A percentile compares a stretch with the other conserved stretches of the same genome.
Evolutionary conservation across 1,140 invertebrate species (phyloP).

Genomic region (Trichogramma pretiosum): DNA sequence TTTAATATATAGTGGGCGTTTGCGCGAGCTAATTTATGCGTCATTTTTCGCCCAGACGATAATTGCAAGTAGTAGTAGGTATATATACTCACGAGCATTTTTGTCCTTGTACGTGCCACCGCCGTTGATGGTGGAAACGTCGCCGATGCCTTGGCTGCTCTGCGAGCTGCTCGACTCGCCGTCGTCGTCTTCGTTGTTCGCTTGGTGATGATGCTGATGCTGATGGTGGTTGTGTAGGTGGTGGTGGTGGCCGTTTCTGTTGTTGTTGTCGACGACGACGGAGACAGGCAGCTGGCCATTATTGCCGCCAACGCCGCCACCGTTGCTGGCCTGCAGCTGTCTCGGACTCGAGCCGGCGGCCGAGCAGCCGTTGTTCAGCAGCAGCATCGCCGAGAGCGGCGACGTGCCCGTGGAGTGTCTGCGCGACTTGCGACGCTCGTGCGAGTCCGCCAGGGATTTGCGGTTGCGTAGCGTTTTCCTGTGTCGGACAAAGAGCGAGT

Average conservation of each 20-base stretch:
- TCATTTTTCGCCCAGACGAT: no score
- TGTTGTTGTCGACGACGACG: conserved; percentile 38
- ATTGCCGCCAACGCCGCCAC: no score
- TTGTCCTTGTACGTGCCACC: conserved; percentile 52
- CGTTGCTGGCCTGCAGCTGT: no score
- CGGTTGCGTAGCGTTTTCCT: conserved; percentile 67
- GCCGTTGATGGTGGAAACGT: conserved; percentile 36
- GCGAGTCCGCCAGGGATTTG: conserved; percentile 54
- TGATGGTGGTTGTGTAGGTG: conserved; percentile 36
- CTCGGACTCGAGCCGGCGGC: neutral
- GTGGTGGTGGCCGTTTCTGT: conserved; percentile 27
- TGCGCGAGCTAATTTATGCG: no score
- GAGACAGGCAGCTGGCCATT: no score
- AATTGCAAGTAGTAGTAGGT: no score
- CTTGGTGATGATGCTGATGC: conserved; percentile 29
- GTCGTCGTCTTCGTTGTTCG: conserved; percentile 40
- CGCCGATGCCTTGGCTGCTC: conserved; percentile 45
- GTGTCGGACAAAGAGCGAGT: neutral
- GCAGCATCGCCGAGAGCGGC: conserved; percentile 43
- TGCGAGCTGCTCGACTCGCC: conserved; percentile 50
- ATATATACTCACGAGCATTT: conserved; percentile 35
- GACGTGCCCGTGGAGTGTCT: conserved; percentile 62
- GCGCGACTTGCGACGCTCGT: conserved; percentile 65
- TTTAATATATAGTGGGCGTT: no score
- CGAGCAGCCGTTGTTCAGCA: neutral